Percentiles rank a stretch among this genome's conserved stretches.
These are phyloP conservation scores for Trididemnum clinides DNA, from an alignment of 23 tunicate species.

Conservation along the genomic window DNA sequence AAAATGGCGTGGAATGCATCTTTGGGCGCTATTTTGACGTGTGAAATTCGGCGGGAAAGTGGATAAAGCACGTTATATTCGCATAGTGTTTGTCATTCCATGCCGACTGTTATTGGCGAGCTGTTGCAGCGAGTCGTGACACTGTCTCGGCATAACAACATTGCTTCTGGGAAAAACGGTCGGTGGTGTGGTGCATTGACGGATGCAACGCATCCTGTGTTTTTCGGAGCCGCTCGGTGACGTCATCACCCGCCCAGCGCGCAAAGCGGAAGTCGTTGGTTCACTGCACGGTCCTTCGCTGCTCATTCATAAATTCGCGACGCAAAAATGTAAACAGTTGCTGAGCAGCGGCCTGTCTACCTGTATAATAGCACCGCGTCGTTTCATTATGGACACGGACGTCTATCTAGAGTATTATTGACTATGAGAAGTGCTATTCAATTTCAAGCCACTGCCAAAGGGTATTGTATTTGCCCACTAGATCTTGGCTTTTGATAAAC, in stretches of 20 bases:
- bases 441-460: too few relatives aligned
- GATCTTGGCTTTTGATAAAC: too few relatives aligned
- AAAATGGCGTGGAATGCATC: too few relatives aligned
- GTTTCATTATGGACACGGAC: too few relatives aligned
- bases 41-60: too few relatives aligned
- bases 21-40: too few relatives aligned
- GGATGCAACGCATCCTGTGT: constrained; percentile 30
- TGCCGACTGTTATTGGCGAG: neutral
- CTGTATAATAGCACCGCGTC: too few relatives aligned
- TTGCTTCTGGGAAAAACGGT: neutral
- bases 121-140: neutral
- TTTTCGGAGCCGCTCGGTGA: neutral
- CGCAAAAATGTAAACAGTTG: constrained; percentile 12
- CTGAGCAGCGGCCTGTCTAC: neutral
- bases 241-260: neutral
- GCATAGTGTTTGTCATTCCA: neutral
- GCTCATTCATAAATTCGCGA: constrained; percentile 14
- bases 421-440: too few relatives aligned
- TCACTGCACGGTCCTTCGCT: neutral
- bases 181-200: neutral
- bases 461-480: too few relatives aligned
- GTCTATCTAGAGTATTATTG: too few relatives aligned
- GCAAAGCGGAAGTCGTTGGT: constrained; percentile 22
- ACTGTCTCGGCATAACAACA: neutral
- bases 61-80: too few relatives aligned